Evolutionary conservation across 2,888 invertebrate genomes (phyloP).

Genomic region (Metalampra italica): DNA sequence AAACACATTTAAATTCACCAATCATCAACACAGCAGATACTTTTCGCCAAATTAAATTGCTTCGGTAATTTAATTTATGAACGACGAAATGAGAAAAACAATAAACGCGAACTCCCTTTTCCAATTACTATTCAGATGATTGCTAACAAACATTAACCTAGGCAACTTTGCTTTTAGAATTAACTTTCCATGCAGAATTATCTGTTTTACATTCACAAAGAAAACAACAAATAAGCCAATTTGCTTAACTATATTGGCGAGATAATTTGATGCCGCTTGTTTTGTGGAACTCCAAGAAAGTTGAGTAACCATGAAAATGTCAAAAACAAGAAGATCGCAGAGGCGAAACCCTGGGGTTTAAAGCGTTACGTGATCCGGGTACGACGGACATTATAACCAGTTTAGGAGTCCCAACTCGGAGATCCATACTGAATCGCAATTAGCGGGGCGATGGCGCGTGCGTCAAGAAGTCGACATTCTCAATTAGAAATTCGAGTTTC

Average conservation of each 20-base stretch:
- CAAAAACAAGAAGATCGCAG: slow-evolving; percentile 60
- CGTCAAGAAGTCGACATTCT: slow-evolving; percentile 43
- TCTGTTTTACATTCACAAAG: too few species aligned
- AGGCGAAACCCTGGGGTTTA: slow-evolving; percentile 49
- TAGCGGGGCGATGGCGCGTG: slow-evolving; percentile 37
- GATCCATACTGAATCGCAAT: slow-evolving; percentile 64
- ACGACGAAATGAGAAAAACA: too few species aligned
- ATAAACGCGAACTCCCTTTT: too few species aligned
- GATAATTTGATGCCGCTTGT: slow-evolving; percentile 6
- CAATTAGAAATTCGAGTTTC: slow-evolving; percentile 23
- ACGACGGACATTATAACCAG: slow-evolving; percentile 52
- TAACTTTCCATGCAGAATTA: too few species aligned
- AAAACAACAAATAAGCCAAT: too few species aligned
- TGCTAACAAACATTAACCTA: too few species aligned
- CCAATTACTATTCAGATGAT: too few species aligned
- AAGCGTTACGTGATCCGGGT: slow-evolving; percentile 56
- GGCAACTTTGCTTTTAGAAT: too few species aligned
- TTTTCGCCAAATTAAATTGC: slow-evolving; percentile 1
- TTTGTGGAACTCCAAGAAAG: slow-evolving; percentile 22
- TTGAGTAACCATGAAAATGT: slow-evolving; percentile 50
- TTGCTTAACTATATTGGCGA: too few species aligned
- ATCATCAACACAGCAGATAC: too few species aligned
- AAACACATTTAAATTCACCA: too few species aligned
- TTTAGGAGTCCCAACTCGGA: slow-evolving; percentile 49
- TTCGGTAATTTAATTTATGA: slow-evolving; percentile 2